Evolutionary conservation across 64 coral and sea anemone species (phyloP), one percentile per base, ranked within the genome.

Genomic region (Porites australiensis): DNA sequence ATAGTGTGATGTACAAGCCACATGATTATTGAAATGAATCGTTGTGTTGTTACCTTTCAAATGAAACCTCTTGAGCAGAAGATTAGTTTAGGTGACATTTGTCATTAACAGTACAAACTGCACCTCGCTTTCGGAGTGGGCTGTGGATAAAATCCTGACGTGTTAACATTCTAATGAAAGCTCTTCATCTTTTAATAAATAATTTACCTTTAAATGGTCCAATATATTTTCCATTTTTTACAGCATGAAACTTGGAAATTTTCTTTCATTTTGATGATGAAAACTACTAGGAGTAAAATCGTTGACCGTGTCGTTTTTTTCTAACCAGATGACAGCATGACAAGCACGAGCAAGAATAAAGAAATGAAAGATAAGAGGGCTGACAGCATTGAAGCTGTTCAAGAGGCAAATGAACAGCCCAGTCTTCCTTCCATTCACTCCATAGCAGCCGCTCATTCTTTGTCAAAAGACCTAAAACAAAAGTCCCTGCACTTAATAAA

Each of bases 391-490:
- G 82, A 92, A n/a, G 58, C 87, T 74, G 58, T 83, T 2, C 66
- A 89, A 84, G 92, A 83, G 44, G 69, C 47, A 22, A 80, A 52
- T 19, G 78, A 94, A 67, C 53, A 54, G 1, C 4, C 57, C 3
- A 3, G 79, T 6, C 8, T 66, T 21, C 70, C 78, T 46, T 89
- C 75, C 43, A 90, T 97, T 49, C 94, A 97, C 69, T 66, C 88
- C 7, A 53, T 97, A 2, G 79, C 89, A 16, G 93, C 92, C 0
- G 95, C 95, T 2, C 87, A 91, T 13, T 91, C 91, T 46, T 62
- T 93, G 63, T 97, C 95, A 19, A 86, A 86, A 57, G 89, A 72
- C 5, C n/a, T 97, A 13, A 97, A 97, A 60, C 85, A 94, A 10
- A 90, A 87, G 63, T 94, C 91, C 23, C 79, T 90, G 51, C 65